These are phyloP conservation scores for Denticeps clupeoides DNA, from an alignment of 2,797 vertebrate species.

Conservation along the genomic window DNA sequence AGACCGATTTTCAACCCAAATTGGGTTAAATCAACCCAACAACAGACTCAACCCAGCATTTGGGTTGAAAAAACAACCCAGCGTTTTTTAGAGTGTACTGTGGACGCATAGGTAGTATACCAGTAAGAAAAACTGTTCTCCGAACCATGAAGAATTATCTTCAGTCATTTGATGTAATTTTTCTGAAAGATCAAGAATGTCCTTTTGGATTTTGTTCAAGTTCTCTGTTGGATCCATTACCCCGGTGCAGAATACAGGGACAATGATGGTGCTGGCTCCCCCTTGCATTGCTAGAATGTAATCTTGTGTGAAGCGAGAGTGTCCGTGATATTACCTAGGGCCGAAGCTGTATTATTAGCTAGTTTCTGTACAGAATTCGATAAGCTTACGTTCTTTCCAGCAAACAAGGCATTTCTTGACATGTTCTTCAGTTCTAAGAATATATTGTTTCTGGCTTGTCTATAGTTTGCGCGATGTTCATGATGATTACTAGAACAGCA, in stretches of 20 bases:
- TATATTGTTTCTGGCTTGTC: too few relatives aligned
- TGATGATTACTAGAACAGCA: conserved; percentile 8
- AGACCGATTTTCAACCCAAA: too few relatives aligned
- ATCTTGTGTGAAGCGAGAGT: conserved; percentile 9
- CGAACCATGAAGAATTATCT: background rate
- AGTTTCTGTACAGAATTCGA: conserved; percentile 16
- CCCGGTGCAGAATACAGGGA: conserved; percentile 5
- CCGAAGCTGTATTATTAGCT: conserved; percentile 14
- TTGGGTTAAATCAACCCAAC: too few relatives aligned
- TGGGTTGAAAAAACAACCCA: too few relatives aligned
- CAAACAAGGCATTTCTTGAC: too few relatives aligned
- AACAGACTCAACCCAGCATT: too few relatives aligned
- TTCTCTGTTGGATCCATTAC: conserved; percentile 5
- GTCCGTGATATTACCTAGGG: conserved; percentile 5
- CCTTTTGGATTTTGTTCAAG: conserved; percentile 8
- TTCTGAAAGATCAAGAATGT: background rate
- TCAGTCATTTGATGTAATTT: background rate
- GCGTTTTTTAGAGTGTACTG: too few relatives aligned
- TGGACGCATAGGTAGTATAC: conserved; percentile 9
- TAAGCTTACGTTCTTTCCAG: too few relatives aligned
- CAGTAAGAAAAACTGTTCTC: conserved; percentile 10
- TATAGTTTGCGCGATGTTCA: conserved; percentile 12
- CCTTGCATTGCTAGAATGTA: too few relatives aligned
- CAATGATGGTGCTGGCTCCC: conserved; percentile 8
- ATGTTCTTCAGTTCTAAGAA: too few relatives aligned